Conservation (phyloP, 1,140 invertebrate species). For the Hypsibius dujardini region DNA sequence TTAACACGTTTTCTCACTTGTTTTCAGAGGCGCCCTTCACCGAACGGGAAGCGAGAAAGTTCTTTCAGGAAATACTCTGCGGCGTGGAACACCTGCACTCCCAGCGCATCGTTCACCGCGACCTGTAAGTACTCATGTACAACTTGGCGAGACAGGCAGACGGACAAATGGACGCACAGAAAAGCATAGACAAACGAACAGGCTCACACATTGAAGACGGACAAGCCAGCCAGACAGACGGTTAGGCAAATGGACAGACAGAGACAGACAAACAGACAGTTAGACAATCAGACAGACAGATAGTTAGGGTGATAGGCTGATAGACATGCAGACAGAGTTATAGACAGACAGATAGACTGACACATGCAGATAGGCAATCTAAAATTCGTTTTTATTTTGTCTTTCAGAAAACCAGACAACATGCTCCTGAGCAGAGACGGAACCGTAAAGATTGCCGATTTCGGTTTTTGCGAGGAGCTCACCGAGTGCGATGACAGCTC, state of each 20-base stretch:
- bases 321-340: no score
- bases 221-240: no score
- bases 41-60: constrained; percentile 64
- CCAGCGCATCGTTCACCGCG: constrained; percentile 86
- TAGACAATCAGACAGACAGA: no score
- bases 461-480: constrained; percentile 79
- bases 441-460: constrained; percentile 64
- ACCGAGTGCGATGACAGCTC: background rate
- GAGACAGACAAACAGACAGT: no score
- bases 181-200: background rate
- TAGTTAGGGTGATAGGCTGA: no score
- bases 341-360: no score
- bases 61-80: constrained; percentile 74
- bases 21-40: constrained; percentile 47
- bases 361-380: no score
- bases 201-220: no score
- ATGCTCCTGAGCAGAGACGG: constrained; percentile 70
- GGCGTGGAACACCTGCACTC: constrained; percentile 92
- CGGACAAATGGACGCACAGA: background rate
- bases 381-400: background rate
- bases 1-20: background rate
- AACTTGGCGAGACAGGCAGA: background rate
- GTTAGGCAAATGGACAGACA: no score
- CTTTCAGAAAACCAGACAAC: constrained; percentile 81
- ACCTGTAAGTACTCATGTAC: constrained; percentile 30